Evolutionary conservation across 2,797 vertebrate species (phyloP).

Genomic region (Hemitrygon akajei): DNA sequence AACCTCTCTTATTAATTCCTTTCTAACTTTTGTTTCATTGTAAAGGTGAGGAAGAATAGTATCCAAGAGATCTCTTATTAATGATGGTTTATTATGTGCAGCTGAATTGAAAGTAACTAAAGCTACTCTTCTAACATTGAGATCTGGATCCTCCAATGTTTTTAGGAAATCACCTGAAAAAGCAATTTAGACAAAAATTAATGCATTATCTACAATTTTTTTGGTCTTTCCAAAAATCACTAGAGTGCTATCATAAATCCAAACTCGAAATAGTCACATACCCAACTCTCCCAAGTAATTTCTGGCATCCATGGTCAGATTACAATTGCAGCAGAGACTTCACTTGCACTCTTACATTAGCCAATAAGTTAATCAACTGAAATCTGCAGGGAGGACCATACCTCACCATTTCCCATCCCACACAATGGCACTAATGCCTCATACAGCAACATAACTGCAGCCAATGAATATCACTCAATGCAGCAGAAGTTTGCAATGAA

Average conservation of each 20-base stretch:
- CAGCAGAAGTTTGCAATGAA: neutral
- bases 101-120: conserved; percentile 85
- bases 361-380: neutral
- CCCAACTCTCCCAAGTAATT: neutral
- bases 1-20: conserved; percentile 84
- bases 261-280: neutral
- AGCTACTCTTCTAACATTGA: conserved; percentile 80
- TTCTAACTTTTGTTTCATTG: conserved; percentile 86
- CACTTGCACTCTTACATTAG: neutral
- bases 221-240: neutral
- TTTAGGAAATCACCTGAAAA: conserved; percentile 81
- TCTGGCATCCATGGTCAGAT: neutral
- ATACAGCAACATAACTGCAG: neutral
- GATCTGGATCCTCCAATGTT: conserved; percentile 81
- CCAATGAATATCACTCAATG: neutral
- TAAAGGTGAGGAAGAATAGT: conserved; percentile 83
- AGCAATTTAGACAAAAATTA: neutral
- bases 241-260: too few species aligned
- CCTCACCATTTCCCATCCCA: neutral
- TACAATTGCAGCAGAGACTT: neutral
- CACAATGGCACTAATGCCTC: neutral
- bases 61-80: conserved; percentile 81
- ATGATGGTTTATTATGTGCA: conserved; percentile 82
- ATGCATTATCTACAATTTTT: neutral
- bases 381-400: neutral